Conservation (phyloP, 1,140 invertebrate species). For the Bactericera cockerelli region DNA sequence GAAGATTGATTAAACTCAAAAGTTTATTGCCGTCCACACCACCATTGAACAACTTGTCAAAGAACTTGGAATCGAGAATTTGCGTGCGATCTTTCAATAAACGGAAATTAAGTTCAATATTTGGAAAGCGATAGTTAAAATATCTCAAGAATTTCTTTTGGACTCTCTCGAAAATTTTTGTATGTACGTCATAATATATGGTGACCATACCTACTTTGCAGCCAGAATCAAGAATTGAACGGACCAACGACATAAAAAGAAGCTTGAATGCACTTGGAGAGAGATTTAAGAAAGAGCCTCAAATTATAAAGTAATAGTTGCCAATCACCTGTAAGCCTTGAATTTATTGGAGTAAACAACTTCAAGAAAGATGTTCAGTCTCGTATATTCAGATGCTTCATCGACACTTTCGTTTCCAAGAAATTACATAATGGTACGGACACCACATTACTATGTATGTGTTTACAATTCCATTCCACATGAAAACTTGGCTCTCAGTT, state of each 20-base stretch:
- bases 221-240: not conserved
- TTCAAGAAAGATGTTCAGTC: too few relatives aligned
- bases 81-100: not conserved
- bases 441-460: too few relatives aligned
- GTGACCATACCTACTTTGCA: not conserved
- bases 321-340: too few relatives aligned
- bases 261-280: too few relatives aligned
- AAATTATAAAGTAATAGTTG: too few relatives aligned
- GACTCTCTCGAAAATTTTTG: not conserved
- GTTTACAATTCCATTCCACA: too few relatives aligned
- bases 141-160: not conserved
- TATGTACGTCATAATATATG: not conserved
- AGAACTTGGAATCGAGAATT: not conserved
- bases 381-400: too few relatives aligned
- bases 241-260: not conserved
- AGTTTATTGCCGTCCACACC: not conserved
- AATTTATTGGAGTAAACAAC: too few relatives aligned
- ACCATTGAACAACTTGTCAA: not conserved
- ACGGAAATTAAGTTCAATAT: not conserved
- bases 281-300: too few relatives aligned
- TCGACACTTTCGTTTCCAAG: too few relatives aligned
- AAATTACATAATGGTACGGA: too few relatives aligned
- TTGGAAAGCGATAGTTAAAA: not conserved
- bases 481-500: too few relatives aligned
- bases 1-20: not conserved